Conservation (phyloP, 1,140 invertebrate genomes). For the Dendroctonus valens region DNA sequence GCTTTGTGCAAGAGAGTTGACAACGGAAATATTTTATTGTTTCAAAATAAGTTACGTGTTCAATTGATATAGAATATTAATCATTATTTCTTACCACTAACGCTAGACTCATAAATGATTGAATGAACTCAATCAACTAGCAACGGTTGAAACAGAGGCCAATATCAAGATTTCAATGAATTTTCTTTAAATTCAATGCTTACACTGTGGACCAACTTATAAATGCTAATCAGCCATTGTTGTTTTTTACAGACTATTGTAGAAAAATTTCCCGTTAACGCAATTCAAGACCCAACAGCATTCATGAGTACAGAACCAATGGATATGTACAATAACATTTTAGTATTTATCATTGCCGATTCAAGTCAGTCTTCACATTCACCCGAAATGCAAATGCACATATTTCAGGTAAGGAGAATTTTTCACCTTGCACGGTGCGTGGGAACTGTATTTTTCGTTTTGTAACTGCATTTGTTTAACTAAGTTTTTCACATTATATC, state of each 20-base stretch:
- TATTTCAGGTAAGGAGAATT: slow-evolving; percentile 79
- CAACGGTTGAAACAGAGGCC: no score
- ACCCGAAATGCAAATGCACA: slow-evolving; percentile 99
- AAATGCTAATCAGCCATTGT: slow-evolving; percentile 1
- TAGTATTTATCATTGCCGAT: slow-evolving; percentile 90
- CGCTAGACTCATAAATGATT: no score
- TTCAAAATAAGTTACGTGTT: no score
- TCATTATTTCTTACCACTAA: no score
- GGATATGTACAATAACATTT: slow-evolving; percentile 97
- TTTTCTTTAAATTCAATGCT: no score
- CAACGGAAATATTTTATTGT: no score
- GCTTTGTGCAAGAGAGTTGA: no score
- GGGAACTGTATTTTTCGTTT: slow-evolving; percentile 3
- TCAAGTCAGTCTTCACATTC: slow-evolving; percentile 51
- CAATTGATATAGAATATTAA: no score
- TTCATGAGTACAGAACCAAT: slow-evolving; percentile 95
- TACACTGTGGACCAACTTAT: background rate
- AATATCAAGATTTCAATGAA: no score
- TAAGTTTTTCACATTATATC: background rate
- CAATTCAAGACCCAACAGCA: slow-evolving; percentile 93
- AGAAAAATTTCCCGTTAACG: slow-evolving; percentile 89
- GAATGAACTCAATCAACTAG: no score
- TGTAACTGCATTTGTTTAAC: background rate
- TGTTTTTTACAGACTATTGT: slow-evolving; percentile 76
- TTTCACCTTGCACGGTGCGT: slow-evolving; percentile 1